Conservation (phyloP, 2,888 invertebrate species). For the Leptinotarsa tumamoca region DNA sequence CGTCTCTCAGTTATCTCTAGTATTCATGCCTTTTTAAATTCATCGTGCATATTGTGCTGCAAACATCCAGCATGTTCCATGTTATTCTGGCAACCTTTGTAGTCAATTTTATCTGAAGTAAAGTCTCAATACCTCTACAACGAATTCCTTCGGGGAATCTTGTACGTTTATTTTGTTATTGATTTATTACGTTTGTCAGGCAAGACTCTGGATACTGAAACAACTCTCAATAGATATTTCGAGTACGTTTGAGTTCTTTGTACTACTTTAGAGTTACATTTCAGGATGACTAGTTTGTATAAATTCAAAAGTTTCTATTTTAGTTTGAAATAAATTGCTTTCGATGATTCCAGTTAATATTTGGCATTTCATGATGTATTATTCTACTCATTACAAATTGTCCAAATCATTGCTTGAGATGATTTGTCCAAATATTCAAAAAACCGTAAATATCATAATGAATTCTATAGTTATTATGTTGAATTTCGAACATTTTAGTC, state of each 20-base stretch:
- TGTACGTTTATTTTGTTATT: conserved; percentile 2
- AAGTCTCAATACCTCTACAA: not conserved
- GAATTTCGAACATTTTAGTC: too few species aligned
- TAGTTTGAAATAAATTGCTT: not conserved
- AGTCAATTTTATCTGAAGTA: not conserved
- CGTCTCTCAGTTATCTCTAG: not conserved
- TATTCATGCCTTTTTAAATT: not conserved
- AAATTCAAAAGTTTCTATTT: not conserved
- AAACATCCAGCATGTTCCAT: not conserved
- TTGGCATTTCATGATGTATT: too few species aligned
- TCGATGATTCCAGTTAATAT: too few species aligned
- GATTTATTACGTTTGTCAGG: not conserved
- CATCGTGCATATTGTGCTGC: conserved; percentile 1
- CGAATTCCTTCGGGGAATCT: conserved; percentile 6
- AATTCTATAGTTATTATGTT: too few species aligned
- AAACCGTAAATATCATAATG: too few species aligned
- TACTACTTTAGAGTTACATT: not conserved
- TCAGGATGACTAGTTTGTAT: not conserved
- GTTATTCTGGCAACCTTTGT: conserved; percentile 1
- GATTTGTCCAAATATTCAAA: too few species aligned
- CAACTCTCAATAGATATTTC: not conserved
- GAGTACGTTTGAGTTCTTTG: not conserved
- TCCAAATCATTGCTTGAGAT: too few species aligned
- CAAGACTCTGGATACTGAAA: not conserved
- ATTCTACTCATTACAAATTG: too few species aligned